Base-by-base conservation (phyloP, 2,113 vertebrate genomes). In the Cyprinodon brontotheroides region DNA sequence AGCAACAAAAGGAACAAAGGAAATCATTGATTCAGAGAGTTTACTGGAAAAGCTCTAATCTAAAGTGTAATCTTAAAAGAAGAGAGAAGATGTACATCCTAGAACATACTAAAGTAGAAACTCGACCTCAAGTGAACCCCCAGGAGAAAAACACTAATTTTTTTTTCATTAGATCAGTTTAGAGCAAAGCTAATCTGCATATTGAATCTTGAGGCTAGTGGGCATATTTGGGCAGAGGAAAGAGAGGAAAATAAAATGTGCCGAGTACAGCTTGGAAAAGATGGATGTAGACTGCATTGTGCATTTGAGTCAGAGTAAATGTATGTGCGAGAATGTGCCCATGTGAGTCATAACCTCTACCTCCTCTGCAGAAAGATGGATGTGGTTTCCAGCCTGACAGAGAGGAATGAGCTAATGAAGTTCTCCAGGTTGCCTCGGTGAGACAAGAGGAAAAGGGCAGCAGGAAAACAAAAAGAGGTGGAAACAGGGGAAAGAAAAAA, bases 361-460 rank as follows among this genome's bases (percentile, higher is more conserved):
- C 86, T 83, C 78, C 65, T 76, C 45, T 77, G 81, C 73, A 81
- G 47, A 74, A 83, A 88, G 89, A 91, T 89, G 86, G 85, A 92
- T 91, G 91, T 85, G 81, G 86, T 87, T 90, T 89, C 78, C 84
- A 76, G 82, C 61, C 77, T 85, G 86, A 89, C 87, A 80, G 66
- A 90, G 79, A 90, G 77, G 84, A 91, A 90, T 86, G 76, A 68
- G 61, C 73, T 75, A 83, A 89, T 87, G 81, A 90, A 89, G 83
- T 90, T 90, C 80, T 81, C 79, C 86, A 81, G 85, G 87, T 89
- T 84, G 53, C 84, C 74, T 72, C 38, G 3, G 68, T 68, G 71
- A 83, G 75, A 83, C 62, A 78, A 84, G 84, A 63, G 50, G 67
- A 61, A 66, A 80, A 77, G 38, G 37, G 50, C 1, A 62, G 66